phyloP scores from a whole-genome alignment of 2,797 vertebrate species.

The Liparis tanakae region DNA sequence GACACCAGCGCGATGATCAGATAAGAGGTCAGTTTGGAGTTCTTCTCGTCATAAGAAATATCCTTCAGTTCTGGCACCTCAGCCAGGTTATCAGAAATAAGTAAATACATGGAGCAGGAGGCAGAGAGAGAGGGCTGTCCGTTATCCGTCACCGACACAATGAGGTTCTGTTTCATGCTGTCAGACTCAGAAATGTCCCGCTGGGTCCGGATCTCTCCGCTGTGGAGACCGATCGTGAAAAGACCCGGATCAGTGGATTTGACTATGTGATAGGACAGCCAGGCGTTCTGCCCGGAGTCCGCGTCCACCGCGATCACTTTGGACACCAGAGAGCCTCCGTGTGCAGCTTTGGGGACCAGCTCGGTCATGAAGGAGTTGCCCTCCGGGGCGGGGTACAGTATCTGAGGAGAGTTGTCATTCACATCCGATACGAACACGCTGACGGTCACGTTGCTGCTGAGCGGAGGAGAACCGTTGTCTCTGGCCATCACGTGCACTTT shows the following conservation, averaged over 20 bases:
- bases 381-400: slow-evolving; percentile 66
- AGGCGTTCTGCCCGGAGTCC: slow-evolving; percentile 88
- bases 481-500: slow-evolving; percentile 60
- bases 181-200: slow-evolving; percentile 84
- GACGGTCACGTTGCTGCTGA: slow-evolving; percentile 77
- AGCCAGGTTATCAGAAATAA: slow-evolving; percentile 55
- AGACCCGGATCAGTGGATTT: slow-evolving; percentile 86
- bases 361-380: slow-evolving; percentile 60
- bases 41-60: slow-evolving; percentile 53
- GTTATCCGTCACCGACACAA: slow-evolving; percentile 61
- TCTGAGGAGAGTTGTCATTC: slow-evolving; percentile 81
- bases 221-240: slow-evolving; percentile 80
- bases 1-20: slow-evolving; percentile 25
- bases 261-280: slow-evolving; percentile 84
- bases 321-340: slow-evolving; percentile 81
- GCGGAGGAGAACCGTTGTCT: slow-evolving; percentile 71
- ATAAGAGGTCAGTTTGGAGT: slow-evolving; percentile 69
- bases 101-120: slow-evolving; percentile 59
- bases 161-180: slow-evolving; percentile 79
- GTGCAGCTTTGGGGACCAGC: slow-evolving; percentile 71
- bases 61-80: slow-evolving; percentile 67
- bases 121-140: slow-evolving; percentile 66
- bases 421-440: slow-evolving; percentile 76
- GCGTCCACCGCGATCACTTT: slow-evolving; percentile 87
- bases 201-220: slow-evolving; percentile 77